Conservation (phyloP, 2,113 vertebrate species). For the Sturnus vulgaris region DNA sequence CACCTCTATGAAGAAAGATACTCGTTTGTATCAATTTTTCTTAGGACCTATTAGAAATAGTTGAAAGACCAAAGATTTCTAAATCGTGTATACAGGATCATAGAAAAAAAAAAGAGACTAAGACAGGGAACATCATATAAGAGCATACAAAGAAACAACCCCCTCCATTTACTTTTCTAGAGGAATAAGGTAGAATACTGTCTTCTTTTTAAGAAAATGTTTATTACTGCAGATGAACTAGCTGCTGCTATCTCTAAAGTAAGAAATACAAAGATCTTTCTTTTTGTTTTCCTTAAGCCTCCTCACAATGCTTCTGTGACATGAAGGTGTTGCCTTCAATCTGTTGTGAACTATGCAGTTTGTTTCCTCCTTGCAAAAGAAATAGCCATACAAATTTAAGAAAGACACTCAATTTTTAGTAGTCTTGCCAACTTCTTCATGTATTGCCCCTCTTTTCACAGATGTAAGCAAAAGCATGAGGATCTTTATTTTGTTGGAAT, state of each 20-base stretch:
- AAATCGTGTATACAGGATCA: neutral
- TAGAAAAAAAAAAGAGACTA: neutral
- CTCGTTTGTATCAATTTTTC: fast-evolving
- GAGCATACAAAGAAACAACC: neutral
- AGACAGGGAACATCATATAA: neutral
- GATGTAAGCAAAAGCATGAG: neutral
- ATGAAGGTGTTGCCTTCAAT: neutral
- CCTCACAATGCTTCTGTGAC: neutral
- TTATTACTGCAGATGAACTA: neutral
- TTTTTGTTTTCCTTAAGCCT: neutral
- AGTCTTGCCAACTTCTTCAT: neutral
- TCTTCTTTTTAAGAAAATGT: neutral
- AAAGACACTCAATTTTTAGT: neutral
- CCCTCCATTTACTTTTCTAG: neutral
- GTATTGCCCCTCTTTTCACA: neutral
- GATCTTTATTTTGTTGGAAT: neutral
- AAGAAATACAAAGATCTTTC: neutral
- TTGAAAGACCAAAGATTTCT: neutral
- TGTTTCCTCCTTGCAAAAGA: neutral
- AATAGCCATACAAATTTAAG: neutral
- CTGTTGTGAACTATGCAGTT: neutral
- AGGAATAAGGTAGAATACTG: neutral
- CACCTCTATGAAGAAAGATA: neutral
- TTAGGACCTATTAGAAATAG: neutral
- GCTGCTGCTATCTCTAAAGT: neutral